These are phyloP conservation scores for Entelurus aequoreus DNA, from an alignment of 2,113 vertebrate species.

Conservation along the genomic window DNA sequence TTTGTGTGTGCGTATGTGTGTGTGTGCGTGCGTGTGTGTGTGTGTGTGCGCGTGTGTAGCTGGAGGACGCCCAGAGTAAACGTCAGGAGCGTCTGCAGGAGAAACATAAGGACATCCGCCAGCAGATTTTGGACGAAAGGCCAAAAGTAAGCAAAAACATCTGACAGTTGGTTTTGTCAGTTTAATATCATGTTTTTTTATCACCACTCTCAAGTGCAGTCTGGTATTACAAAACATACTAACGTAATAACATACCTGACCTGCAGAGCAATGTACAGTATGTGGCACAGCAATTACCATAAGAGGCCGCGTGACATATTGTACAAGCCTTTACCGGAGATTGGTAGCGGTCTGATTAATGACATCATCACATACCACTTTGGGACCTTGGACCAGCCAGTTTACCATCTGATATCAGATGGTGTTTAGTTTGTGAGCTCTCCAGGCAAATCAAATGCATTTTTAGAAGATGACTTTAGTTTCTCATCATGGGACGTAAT, in stretches of 20 bases:
- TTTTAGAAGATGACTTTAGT: too few relatives aligned
- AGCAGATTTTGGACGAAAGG: slow-evolving; percentile 94
- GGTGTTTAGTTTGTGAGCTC: too few relatives aligned
- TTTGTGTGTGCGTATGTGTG: slow-evolving; percentile 14
- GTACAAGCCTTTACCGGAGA: too few relatives aligned
- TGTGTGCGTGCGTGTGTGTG: slow-evolving; percentile 3
- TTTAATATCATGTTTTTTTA: too few relatives aligned
- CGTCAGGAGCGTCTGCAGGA: slow-evolving; percentile 89
- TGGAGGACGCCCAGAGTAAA: slow-evolving; percentile 95
- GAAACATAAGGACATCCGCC: slow-evolving; percentile 93
- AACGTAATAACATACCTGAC: too few relatives aligned
- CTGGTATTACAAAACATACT: too few relatives aligned
- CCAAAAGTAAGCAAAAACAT: slow-evolving; percentile 81
- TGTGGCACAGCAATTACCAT: neutral
- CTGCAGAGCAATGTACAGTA: neutral
- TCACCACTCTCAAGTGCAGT: too few relatives aligned
- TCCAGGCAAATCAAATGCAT: too few relatives aligned
- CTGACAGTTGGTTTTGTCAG: neutral
- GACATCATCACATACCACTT: neutral
- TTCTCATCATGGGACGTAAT: too few relatives aligned
- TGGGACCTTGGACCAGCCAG: too few relatives aligned
- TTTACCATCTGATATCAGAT: too few relatives aligned
- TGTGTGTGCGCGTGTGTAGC: slow-evolving; percentile 57
- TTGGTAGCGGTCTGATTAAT: neutral
- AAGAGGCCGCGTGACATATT: neutral